Conservation (phyloP, 2,888 invertebrate genomes). For the Molanna angustata region DNA sequence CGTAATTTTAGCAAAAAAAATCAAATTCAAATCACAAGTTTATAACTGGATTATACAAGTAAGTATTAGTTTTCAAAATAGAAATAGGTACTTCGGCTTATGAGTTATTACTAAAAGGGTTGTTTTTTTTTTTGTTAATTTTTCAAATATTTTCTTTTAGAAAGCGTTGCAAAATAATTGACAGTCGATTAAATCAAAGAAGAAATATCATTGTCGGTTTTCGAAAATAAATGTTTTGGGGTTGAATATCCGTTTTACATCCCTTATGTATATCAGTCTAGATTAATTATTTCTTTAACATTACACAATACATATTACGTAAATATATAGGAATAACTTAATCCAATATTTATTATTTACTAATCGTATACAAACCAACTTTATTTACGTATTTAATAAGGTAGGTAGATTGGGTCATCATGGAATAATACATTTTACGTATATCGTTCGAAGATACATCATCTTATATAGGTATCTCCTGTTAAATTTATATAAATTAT, state of each 20-base stretch:
- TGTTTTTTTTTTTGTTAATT: no score
- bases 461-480: conserved; percentile 14
- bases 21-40: no score
- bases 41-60: no score
- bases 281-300: conserved; percentile 30
- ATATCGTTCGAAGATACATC: conserved; percentile 28
- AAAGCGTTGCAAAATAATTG: neutral
- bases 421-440: conserved; percentile 24
- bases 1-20: no score
- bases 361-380: conserved; percentile 33
- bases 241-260: conserved; percentile 23
- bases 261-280: conserved; percentile 33
- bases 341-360: conserved; percentile 25
- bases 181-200: neutral
- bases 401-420: conserved; percentile 24
- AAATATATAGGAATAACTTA: conserved; percentile 32
- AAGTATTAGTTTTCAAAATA: no score
- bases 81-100: no score
- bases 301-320: conserved; percentile 30
- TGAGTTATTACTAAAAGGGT: no score
- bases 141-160: neutral
- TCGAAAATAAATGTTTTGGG: conserved; percentile 29
- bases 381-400: conserved; percentile 32
- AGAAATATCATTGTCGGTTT: conserved; percentile 10
- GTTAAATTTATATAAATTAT: neutral